A percentile compares a stretch with the other conserved stretches of the same genome.
Conservation (phyloP, 1,140 invertebrate genomes). For the Nixonia krombeini region DNA sequence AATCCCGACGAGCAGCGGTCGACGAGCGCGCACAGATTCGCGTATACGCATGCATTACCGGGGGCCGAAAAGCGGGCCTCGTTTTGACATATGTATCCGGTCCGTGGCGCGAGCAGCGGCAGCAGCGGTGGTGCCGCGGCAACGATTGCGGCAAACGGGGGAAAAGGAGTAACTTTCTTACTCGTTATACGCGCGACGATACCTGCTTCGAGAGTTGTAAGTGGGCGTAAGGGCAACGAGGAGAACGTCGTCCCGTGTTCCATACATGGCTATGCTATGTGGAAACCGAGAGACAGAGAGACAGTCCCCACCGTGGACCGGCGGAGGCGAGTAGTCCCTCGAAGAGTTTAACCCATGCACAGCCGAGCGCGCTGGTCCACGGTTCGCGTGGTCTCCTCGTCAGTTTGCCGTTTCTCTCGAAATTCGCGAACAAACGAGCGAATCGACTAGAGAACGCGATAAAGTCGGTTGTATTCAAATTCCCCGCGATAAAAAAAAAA, state of each 20-base stretch:
- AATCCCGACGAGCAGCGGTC: neutral
- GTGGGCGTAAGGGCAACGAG: slow-evolving; percentile 54
- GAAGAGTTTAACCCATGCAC: slow-evolving; percentile 53
- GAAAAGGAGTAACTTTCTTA: slow-evolving; percentile 32
- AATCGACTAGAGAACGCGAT: no score
- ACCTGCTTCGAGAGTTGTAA: slow-evolving; percentile 34
- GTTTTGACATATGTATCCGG: slow-evolving; percentile 33
- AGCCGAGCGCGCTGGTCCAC: slow-evolving; percentile 44
- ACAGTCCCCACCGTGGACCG: slow-evolving; percentile 53
- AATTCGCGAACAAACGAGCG: slow-evolving; percentile 3
- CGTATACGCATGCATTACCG: neutral
- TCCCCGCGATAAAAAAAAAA: no score
- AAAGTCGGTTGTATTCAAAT: no score
- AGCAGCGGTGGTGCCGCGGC: slow-evolving; percentile 14
- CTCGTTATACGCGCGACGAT: slow-evolving; percentile 31
- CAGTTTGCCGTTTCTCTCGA: slow-evolving; percentile 6
- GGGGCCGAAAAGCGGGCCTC: slow-evolving; percentile 16
- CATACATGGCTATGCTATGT: slow-evolving; percentile 72
- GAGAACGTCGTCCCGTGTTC: slow-evolving; percentile 62
- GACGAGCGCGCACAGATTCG: neutral
- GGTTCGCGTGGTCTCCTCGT: slow-evolving; percentile 11
- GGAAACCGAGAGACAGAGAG: slow-evolving; percentile 65
- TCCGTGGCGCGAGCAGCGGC: slow-evolving; percentile 10
- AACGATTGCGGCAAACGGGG: slow-evolving; percentile 14
- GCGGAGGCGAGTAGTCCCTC: slow-evolving; percentile 48